Evolutionary conservation across 2,113 vertebrate species (phyloP), one percentile per base, ranked within the genome.

Genomic region (Ailurus styani): DNA sequence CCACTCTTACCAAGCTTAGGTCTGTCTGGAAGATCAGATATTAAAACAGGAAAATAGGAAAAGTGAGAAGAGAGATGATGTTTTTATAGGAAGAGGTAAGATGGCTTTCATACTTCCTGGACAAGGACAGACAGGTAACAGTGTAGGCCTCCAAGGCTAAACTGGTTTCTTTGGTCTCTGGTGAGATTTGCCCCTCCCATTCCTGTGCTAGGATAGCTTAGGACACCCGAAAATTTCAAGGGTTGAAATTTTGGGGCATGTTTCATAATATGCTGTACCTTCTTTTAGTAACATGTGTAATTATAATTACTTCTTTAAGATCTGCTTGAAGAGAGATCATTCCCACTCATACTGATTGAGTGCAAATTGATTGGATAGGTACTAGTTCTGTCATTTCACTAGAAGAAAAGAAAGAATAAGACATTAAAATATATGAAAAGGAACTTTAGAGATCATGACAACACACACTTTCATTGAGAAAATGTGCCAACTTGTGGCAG

Each of bases 251-350:
- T 45, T 7, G 20, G 20, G 42, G 42, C 27, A 9, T 9, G n/a
- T 4, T 55, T 34, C 23, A 3, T 6, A 3, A 1, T 3, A 2
- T 0, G n/a, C 12, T 27, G 12, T 29, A 7, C 13, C 37, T 37
- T 1, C 15, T 37, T 12, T n/a, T 10, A 10, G 20, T 23, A 45
- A 37, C 40, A 17, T 34, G 31, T 27, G 31, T 2, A 37, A 21
- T 11, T 23, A 12, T 1, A 40, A 55, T 50, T n/a, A 55, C 45
- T n/a, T 55, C 29, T 45, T 52, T 29, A 21, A 72, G 31, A 25
- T 17, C 27, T 4, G 23, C n/a, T 54, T 62, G 12, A 31, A 31
- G 60, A 27, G 60, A 62, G 60, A 62, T 62, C 60, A 62, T 62
- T 62, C 12, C 68, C 8, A 47, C 17, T 93, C 47, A 52, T 17